phyloP scores from a whole-genome alignment of 2,113 vertebrate genomes.

The Malaclemys terrapin region DNA sequence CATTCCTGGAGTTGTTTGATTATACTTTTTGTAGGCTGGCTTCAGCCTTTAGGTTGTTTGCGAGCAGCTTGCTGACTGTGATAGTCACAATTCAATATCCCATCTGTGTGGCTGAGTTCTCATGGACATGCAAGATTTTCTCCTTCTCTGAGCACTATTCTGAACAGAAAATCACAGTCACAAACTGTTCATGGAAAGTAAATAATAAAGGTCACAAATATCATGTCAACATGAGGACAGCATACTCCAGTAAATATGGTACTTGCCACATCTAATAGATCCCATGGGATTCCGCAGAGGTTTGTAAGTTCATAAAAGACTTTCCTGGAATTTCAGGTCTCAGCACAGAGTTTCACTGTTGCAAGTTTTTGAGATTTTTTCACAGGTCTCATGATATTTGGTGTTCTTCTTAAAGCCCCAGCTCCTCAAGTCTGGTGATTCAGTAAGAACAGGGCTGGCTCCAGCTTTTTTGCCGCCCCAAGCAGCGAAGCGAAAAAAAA shows the following conservation, averaged over 20 bases:
- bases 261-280: background rate
- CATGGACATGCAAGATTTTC: background rate
- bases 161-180: background rate
- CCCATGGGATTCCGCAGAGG: background rate
- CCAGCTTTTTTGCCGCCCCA: too few species aligned
- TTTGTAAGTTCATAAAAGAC: background rate
- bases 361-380: background rate
- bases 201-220: background rate
- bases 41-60: background rate
- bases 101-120: background rate
- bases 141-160: background rate
- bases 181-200: background rate
- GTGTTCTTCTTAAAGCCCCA: too few species aligned
- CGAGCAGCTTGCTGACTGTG: background rate
- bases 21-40: background rate
- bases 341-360: background rate
- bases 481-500: too few species aligned
- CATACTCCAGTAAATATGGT: background rate
- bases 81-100: background rate
- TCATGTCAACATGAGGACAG: background rate
- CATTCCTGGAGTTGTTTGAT: too few species aligned
- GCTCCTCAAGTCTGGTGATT: background rate
- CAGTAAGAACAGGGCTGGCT: background rate
- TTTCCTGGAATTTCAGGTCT: background rate
- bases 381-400: background rate